Evolutionary conservation across 2,113 vertebrate genomes (phyloP).

Genomic region (Lynx canadensis): DNA sequence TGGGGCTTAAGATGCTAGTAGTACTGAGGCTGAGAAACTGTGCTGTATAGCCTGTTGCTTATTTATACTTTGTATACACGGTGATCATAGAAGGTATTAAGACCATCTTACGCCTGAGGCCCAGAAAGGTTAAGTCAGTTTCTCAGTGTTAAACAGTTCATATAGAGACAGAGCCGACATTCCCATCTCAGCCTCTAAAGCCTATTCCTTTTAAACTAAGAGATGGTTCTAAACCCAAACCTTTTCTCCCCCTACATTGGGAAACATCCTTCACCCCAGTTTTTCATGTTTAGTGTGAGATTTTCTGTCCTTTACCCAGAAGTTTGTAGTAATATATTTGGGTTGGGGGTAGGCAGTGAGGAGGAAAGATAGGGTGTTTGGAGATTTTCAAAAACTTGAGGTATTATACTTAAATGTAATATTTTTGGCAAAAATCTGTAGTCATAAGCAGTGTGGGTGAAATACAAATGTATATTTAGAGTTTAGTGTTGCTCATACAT

Average conservation of each 20-base stretch:
- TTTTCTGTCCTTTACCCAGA: slow-evolving; percentile 54
- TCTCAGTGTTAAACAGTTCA: neutral
- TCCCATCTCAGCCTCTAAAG: neutral
- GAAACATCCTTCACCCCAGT: neutral
- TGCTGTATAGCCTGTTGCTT: neutral
- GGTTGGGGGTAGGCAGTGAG: slow-evolving; percentile 58
- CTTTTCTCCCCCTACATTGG: neutral
- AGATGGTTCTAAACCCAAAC: neutral
- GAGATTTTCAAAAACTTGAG: slow-evolving; percentile 78
- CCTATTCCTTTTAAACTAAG: neutral
- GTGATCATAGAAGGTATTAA: neutral
- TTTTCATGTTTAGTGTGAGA: slow-evolving; percentile 33
- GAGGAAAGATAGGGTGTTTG: slow-evolving; percentile 59
- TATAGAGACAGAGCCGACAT: neutral
- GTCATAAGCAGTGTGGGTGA: slow-evolving; percentile 83
- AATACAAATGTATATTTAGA: slow-evolving; percentile 83
- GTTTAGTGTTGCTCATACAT: slow-evolving; percentile 80
- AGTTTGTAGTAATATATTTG: slow-evolving; percentile 69
- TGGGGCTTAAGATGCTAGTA: neutral
- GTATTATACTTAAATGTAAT: slow-evolving; percentile 82
- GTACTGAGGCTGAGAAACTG: neutral
- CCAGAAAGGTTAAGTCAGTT: slow-evolving; percentile 14
- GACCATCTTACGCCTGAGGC: neutral
- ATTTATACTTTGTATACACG: neutral
- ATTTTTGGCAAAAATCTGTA: slow-evolving; percentile 82